Conservation (phyloP, 1,140 invertebrate species). For the Trichogramma pretiosum region DNA sequence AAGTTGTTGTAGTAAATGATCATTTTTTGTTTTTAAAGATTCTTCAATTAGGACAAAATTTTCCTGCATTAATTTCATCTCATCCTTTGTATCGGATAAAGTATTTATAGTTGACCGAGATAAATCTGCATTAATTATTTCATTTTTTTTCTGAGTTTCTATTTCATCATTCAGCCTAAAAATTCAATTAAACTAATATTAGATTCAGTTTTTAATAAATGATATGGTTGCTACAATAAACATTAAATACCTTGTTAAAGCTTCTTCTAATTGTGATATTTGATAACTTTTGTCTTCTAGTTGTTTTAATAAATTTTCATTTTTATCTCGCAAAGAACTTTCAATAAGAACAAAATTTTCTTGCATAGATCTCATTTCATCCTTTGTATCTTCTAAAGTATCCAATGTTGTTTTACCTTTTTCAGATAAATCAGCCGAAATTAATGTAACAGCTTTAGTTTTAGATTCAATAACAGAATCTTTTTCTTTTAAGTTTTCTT, state of each 20-base stretch:
- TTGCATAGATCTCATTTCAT: constrained; percentile 73
- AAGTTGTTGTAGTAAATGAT: constrained; percentile 37
- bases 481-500: constrained; percentile 76
- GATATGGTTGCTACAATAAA: constrained; percentile 4
- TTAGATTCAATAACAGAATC: constrained; percentile 77
- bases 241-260: constrained; percentile 28
- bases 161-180: constrained; percentile 31
- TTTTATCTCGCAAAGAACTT: constrained; percentile 61
- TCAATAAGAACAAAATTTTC: constrained; percentile 65
- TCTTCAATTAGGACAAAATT: constrained; percentile 49
- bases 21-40: constrained; percentile 37
- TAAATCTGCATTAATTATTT: constrained; percentile 29
- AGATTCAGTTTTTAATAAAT: constrained; percentile 2
- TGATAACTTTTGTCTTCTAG: constrained; percentile 51
- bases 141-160: constrained; percentile 29
- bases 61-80: constrained; percentile 53
- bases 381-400: constrained; percentile 66
- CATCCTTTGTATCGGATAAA: constrained; percentile 48
- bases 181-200: constrained; percentile 5
- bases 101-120: constrained; percentile 43
- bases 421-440: constrained; percentile 64
- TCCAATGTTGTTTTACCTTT: constrained; percentile 63
- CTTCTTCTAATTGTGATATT: constrained; percentile 38
- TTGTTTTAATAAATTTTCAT: constrained; percentile 41
- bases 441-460: constrained; percentile 69